Percentiles rank a stretch among this genome's conserved stretches.
Evolutionary conservation across 2,113 vertebrate species (phyloP).

Genomic region (Pitta sordida): DNA sequence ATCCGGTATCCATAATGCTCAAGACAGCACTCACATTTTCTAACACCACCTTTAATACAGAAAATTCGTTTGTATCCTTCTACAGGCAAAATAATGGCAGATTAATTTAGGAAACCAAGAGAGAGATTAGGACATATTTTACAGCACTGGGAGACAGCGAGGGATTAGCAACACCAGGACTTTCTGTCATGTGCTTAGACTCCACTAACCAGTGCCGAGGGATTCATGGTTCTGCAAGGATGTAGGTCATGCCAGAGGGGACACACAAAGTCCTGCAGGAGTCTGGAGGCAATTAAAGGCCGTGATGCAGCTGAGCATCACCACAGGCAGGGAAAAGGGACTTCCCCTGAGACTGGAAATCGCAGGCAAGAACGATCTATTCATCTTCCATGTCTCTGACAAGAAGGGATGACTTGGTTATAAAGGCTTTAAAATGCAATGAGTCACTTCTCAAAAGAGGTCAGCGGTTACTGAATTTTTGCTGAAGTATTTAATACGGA

Average conservation of each 20-base stretch:
- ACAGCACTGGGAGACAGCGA: neutral
- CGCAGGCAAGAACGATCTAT: neutral
- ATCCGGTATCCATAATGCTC: neutral
- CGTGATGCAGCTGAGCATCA: neutral
- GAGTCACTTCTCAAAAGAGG: conserved; percentile 24
- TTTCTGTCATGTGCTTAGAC: neutral
- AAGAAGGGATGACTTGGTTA: conserved; percentile 1
- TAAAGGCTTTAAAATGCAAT: conserved; percentile 28
- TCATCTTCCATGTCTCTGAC: conserved; percentile 2
- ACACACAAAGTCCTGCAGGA: conserved; percentile 31
- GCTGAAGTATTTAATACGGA: neutral
- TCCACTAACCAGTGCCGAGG: neutral
- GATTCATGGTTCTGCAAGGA: conserved; percentile 6
- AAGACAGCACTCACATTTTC: neutral
- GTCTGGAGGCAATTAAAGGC: conserved; percentile 40
- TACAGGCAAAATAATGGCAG: neutral
- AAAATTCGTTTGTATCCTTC: neutral
- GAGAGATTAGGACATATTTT: neutral
- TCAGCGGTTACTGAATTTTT: neutral
- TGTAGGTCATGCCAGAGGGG: conserved; percentile 50
- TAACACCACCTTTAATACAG: neutral
- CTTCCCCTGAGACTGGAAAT: conserved; percentile 12
- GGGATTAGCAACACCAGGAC: neutral
- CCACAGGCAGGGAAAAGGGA: conserved; percentile 2
- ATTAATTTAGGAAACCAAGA: neutral